These are phyloP conservation scores for Typhlomys cinereus DNA, from an alignment of 2,113 vertebrate species.

Conservation along the genomic window DNA sequence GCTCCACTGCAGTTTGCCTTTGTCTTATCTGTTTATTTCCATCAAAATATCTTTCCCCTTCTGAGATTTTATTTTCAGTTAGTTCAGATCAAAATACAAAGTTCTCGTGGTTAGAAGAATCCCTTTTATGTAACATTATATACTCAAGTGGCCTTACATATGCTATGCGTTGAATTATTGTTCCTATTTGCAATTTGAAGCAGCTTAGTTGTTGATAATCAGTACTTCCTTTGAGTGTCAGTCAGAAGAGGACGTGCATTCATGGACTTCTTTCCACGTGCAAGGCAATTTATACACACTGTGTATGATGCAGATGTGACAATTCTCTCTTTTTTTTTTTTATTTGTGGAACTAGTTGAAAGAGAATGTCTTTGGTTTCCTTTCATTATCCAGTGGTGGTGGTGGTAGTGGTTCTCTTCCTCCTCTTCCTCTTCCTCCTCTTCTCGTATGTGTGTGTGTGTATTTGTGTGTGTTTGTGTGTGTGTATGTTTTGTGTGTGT, in stretches of 20 bases:
- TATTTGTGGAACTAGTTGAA: neutral
- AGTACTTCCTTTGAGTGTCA: neutral
- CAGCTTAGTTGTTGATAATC: neutral
- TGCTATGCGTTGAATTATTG: neutral
- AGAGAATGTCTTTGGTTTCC: conserved; percentile 1
- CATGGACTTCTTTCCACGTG: neutral
- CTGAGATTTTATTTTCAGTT: neutral
- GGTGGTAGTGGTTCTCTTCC: too few species aligned
- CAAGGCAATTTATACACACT: neutral
- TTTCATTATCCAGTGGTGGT: neutral
- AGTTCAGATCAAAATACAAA: neutral
- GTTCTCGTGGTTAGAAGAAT: neutral
- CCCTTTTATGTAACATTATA: neutral
- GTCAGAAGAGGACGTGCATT: conserved; percentile 2
- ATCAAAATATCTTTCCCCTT: neutral
- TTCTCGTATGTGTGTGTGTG: too few species aligned
- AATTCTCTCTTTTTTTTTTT: neutral
- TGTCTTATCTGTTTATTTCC: neutral
- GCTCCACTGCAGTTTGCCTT: neutral
- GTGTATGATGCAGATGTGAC: neutral
- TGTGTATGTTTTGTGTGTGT: too few species aligned
- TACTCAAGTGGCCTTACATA: neutral
- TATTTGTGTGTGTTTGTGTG: too few species aligned
- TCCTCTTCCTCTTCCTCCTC: neutral
- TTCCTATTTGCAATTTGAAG: neutral